Conservation (phyloP, 2,113 vertebrate genomes). For the Lepus timidus region DNA sequence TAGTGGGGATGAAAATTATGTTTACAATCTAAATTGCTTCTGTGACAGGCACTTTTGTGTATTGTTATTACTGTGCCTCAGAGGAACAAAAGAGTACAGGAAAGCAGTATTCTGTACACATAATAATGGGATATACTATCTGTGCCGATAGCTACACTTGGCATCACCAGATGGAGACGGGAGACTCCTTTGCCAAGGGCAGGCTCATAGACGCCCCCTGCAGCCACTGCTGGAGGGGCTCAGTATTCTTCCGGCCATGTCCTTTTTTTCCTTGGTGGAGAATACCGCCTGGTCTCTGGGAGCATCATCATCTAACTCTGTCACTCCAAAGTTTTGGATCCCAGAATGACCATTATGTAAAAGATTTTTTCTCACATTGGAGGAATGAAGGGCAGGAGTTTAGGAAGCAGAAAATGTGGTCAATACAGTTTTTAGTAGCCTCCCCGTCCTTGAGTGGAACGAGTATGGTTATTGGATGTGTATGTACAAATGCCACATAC, state of each 20-base stretch:
- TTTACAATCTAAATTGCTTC: conserved; percentile 56
- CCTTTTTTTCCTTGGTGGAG: not conserved
- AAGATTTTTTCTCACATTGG: not conserved
- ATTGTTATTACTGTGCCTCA: not conserved
- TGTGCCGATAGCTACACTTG: not conserved
- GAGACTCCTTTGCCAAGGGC: not conserved
- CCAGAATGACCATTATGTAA: not conserved
- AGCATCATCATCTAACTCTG: not conserved
- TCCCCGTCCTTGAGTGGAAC: not conserved
- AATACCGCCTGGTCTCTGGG: not conserved
- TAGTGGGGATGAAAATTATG: conserved; percentile 36
- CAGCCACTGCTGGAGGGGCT: not conserved
- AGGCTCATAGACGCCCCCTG: not conserved
- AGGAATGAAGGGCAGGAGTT: conserved; percentile 6
- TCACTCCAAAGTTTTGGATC: not conserved
- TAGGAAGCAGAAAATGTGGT: not conserved
- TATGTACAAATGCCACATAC: not conserved
- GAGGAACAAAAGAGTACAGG: not conserved
- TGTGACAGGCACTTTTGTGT: conserved; percentile 25
- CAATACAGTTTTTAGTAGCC: not conserved
- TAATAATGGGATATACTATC: not conserved
- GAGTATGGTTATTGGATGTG: not conserved
- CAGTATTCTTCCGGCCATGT: not conserved
- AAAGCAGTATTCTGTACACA: not conserved
- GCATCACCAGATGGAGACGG: not conserved